These are phyloP conservation scores for Nephotettix cincticeps DNA, from an alignment of 1,140 invertebrate genomes.

Conservation along the genomic window DNA sequence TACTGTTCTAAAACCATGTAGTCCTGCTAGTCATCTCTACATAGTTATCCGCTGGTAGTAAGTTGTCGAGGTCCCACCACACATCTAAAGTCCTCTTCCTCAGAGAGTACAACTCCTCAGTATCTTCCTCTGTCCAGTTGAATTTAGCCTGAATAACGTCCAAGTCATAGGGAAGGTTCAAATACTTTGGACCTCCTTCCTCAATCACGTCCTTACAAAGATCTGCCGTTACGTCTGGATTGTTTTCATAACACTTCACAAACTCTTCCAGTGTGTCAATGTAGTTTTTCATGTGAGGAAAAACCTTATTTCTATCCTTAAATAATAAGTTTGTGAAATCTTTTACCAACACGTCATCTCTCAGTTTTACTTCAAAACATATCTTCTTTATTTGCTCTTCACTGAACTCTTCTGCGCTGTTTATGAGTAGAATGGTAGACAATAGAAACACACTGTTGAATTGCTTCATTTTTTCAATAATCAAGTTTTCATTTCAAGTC, in stretches of 20 bases:
- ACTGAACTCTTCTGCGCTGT: background rate
- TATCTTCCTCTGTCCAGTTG: conserved; percentile 3
- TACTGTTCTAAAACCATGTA: background rate
- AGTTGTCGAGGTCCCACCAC: background rate
- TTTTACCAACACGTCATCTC: background rate
- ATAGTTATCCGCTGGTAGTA: background rate
- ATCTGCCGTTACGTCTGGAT: background rate
- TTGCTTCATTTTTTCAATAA: no score
- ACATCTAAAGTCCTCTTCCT: background rate
- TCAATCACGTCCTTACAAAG: background rate
- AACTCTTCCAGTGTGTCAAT: background rate
- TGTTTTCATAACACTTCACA: background rate
- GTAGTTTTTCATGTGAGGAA: conserved; percentile 4
- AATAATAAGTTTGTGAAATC: background rate
- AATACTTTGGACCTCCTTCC: background rate
- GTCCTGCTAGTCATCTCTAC: background rate
- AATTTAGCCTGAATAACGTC: background rate
- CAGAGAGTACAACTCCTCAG: background rate
- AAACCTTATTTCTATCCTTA: background rate
- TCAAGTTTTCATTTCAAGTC: no score
- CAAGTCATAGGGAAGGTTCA: conserved; percentile 5
- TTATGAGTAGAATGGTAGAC: background rate
- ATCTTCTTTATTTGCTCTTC: background rate
- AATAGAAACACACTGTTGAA: no score
- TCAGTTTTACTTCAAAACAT: background rate